phyloP scores from a whole-genome alignment of 2,113 vertebrate genomes.

The Mobula hypostoma region DNA sequence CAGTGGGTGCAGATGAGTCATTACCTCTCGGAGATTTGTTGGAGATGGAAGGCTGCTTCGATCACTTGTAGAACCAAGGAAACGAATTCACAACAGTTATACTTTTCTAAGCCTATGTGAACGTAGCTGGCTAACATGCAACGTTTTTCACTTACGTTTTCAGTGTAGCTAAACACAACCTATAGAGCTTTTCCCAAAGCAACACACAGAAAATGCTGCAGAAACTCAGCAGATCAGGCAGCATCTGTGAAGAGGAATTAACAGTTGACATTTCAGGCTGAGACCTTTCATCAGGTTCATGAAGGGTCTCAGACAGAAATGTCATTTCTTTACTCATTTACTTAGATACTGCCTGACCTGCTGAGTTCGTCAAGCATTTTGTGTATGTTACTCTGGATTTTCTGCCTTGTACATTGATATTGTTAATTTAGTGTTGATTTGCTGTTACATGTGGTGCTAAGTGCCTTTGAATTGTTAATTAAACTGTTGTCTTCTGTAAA shows the following conservation, averaged over 20 bases:
- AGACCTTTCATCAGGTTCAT: too few relatives aligned
- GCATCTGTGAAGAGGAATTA: too few relatives aligned
- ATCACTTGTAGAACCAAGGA: neutral
- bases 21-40: slow-evolving; percentile 28
- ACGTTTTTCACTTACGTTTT: neutral
- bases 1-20: neutral
- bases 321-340: too few relatives aligned
- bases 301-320: too few relatives aligned
- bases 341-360: too few relatives aligned
- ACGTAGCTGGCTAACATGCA: neutral
- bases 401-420: neutral
- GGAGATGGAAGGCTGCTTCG: slow-evolving; percentile 29
- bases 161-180: neutral
- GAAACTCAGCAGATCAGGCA: too few relatives aligned
- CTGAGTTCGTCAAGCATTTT: too few relatives aligned
- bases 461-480: neutral
- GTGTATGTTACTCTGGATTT: neutral
- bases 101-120: neutral
- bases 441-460: neutral
- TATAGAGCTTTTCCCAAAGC: neutral
- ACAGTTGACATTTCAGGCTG: too few relatives aligned
- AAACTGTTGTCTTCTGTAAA: too few relatives aligned
- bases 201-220: too few relatives aligned
- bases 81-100: neutral
- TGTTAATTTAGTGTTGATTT: neutral